These are phyloP conservation scores for Albula goreensis DNA, from an alignment of 2,113 vertebrate genomes.

Conservation along the genomic window DNA sequence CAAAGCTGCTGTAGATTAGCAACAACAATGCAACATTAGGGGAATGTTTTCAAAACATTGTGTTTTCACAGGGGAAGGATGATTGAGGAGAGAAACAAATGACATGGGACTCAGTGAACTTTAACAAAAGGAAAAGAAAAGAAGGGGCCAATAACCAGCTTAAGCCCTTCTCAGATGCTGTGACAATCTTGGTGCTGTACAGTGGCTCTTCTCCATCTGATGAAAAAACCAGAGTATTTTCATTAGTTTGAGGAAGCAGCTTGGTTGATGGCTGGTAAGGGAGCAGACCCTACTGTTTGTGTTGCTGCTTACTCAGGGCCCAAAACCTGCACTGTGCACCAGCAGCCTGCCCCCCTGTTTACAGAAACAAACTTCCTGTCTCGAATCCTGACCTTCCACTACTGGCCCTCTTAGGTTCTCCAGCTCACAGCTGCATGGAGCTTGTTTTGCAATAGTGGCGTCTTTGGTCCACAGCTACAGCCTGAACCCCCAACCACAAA, in stretches of 20 bases:
- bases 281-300: no score
- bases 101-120: not conserved
- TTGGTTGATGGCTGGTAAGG: no score
- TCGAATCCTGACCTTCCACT: no score
- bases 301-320: no score
- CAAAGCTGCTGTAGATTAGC: not conserved
- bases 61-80: not conserved
- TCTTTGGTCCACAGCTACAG: not conserved
- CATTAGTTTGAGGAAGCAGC: not conserved
- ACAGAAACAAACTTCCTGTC: not conserved
- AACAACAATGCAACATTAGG: not conserved
- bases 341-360: not conserved
- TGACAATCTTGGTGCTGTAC: no score
- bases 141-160: not conserved
- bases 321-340: no score
- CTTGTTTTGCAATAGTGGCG: not conserved
- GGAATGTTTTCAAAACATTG: not conserved
- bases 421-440: not conserved
- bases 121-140: not conserved
- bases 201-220: not conserved
- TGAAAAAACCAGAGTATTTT: not conserved
- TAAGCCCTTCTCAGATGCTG: not conserved
- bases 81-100: no score
- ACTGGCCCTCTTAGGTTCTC: no score
- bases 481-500: not conserved